These are phyloP conservation scores for Drosophila robusta DNA, from an alignment of 2,888 invertebrate species.

Conservation along the genomic window DNA sequence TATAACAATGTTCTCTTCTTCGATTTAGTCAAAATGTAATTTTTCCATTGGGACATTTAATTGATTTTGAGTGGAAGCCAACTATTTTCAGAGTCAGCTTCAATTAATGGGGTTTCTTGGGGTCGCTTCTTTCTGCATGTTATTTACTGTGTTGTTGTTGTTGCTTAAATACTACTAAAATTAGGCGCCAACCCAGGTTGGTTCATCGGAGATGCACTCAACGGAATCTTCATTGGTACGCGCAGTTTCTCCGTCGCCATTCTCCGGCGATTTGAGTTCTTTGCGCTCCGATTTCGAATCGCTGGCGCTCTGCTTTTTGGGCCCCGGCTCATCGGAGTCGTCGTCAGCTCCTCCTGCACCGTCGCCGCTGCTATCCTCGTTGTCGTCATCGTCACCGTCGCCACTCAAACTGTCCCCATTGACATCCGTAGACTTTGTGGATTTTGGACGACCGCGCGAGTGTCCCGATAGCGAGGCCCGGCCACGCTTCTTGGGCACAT, in stretches of 20 bases:
- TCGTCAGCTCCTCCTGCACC: conserved; percentile 15
- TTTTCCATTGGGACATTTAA: neutral
- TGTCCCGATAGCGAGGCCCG: conserved; percentile 5
- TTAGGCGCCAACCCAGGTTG: conserved; percentile 31
- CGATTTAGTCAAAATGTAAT: neutral
- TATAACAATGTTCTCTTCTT: conserved; percentile 4
- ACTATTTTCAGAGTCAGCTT: neutral
- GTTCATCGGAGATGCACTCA: conserved; percentile 53
- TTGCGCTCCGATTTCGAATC: conserved; percentile 26
- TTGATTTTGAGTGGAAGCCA: neutral
- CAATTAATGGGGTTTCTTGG: neutral
- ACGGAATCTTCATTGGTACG: conserved; percentile 27
- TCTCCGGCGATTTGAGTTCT: conserved; percentile 17
- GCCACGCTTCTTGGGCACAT: conserved; percentile 53
- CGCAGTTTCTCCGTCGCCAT: conserved; percentile 24
- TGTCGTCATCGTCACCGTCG: conserved; percentile 35
- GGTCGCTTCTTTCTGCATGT: neutral
- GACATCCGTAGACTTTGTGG: neutral
- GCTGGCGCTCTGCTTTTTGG: conserved; percentile 3
- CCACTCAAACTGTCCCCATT: conserved; percentile 12
- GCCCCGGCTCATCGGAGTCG: neutral
- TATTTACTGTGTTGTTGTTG: conserved; percentile 25
- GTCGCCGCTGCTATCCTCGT: conserved; percentile 9
- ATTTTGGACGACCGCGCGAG: conserved; percentile 13
- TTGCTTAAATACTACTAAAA: conserved; percentile 16